A percentile compares a stretch with the other conserved stretches of the same genome.
These are phyloP conservation scores for Drosophila paramelanica DNA, from an alignment of 2,888 invertebrate species.

Conservation along the genomic window DNA sequence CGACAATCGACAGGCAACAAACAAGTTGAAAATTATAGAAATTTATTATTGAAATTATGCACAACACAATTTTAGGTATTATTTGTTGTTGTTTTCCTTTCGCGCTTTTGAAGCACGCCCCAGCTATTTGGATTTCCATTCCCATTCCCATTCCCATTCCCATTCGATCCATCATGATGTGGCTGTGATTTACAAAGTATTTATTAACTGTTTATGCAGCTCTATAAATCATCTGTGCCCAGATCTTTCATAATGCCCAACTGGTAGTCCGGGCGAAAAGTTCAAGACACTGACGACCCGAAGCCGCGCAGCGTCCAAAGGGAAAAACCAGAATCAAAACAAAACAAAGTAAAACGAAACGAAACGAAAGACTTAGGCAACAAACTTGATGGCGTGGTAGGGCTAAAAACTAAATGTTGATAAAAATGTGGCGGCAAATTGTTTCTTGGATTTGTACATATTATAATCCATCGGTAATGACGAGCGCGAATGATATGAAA, in stretches of 20 bases:
- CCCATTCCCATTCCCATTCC: constrained; percentile 2
- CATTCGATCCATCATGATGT: constrained; percentile 24
- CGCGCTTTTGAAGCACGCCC: background rate
- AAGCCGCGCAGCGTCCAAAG: background rate
- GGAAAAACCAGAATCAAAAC: background rate
- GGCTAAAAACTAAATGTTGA: constrained; percentile 50
- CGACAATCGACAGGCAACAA: constrained; percentile 39
- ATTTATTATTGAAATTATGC: constrained; percentile 75
- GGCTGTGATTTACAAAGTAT: constrained; percentile 53
- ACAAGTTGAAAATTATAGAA: constrained; percentile 66
- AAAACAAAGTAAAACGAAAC: no score
- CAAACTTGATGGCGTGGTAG: constrained; percentile 36
- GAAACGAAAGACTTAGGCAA: constrained; percentile 50
- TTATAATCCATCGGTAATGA: constrained; percentile 13
- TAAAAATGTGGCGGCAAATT: constrained; percentile 54
- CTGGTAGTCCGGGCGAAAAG: constrained; percentile 50
- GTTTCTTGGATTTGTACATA: constrained; percentile 18
- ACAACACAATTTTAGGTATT: constrained; percentile 16
- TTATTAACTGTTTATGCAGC: constrained; percentile 63
- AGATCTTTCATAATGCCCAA: constrained; percentile 55
- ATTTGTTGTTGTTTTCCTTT: constrained; percentile 13
- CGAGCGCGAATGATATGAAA: background rate
- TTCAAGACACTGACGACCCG: constrained; percentile 51
- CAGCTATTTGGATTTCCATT: background rate
- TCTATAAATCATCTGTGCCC: constrained; percentile 56